phyloP scores from a whole-genome alignment of 2,797 vertebrate species.

The Poecile montanus region DNA sequence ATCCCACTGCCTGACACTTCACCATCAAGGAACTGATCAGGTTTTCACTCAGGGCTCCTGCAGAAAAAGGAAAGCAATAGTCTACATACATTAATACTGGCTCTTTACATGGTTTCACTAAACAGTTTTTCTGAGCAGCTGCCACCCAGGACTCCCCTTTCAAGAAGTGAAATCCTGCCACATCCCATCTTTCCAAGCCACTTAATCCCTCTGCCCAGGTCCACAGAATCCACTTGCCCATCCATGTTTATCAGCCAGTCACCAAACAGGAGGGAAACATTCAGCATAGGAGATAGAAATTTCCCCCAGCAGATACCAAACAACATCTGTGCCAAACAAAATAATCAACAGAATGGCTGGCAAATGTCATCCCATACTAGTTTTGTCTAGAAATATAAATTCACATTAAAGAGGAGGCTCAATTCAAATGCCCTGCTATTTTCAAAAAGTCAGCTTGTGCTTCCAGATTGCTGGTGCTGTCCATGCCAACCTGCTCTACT shows the following conservation, averaged over 20 bases:
- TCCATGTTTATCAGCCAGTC: not conserved
- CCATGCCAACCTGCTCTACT: not conserved
- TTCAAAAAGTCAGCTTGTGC: not conserved
- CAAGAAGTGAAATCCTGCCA: not conserved
- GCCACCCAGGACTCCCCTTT: not conserved
- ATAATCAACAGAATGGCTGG: not conserved
- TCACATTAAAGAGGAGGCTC: not conserved
- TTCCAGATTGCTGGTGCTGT: not conserved
- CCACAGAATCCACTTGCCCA: not conserved
- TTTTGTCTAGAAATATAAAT: not conserved
- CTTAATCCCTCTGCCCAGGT: not conserved
- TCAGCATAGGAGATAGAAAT: fast-evolving
- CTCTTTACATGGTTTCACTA: not conserved
- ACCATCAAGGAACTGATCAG: fast-evolving
- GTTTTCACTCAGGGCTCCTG: not conserved
- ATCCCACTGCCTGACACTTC: fast-evolving
- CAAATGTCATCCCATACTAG: not conserved
- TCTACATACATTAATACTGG: not conserved
- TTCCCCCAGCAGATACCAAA: not conserved
- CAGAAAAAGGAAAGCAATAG: not conserved
- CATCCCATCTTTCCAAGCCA: not conserved
- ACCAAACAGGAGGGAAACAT: fast-evolving
- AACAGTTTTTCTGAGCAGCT: not conserved
- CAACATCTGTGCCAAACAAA: not conserved
- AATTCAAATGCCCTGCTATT: not conserved